Percentiles rank a stretch among this genome's conserved stretches.
Evolutionary conservation across 2,113 vertebrate genomes (phyloP).

Genomic region (Anolis sagrei): DNA sequence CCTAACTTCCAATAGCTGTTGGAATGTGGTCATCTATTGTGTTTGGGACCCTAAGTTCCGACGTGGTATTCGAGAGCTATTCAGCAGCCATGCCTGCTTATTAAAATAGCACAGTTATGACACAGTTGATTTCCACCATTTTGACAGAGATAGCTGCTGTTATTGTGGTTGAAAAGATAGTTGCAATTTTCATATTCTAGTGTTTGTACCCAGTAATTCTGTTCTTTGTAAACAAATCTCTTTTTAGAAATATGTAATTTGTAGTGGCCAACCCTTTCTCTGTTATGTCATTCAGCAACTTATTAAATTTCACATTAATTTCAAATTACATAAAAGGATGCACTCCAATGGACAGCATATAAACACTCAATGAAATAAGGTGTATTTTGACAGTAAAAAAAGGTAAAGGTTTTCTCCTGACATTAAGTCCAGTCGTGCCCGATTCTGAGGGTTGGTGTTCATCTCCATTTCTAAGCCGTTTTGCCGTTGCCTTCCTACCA

Average conservation of each 20-base stretch:
- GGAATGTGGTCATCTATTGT: slow-evolving; percentile 86
- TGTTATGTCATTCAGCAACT: background rate
- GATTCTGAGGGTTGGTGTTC: no score
- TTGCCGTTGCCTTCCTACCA: no score
- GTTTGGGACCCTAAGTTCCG: slow-evolving; percentile 82
- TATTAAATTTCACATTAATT: background rate
- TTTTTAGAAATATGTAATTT: background rate
- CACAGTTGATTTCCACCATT: no score
- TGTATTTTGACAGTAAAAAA: no score
- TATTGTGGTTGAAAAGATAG: background rate
- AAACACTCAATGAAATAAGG: background rate
- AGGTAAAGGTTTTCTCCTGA: no score
- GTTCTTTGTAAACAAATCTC: background rate
- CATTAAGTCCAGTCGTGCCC: no score
- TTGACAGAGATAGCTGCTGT: background rate
- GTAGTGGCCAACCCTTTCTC: background rate
- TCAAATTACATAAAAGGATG: background rate
- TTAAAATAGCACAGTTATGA: slow-evolving; percentile 20
- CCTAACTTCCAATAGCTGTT: slow-evolving; percentile 85
- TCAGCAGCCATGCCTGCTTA: slow-evolving; percentile 68
- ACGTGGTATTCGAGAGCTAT: slow-evolving; percentile 79
- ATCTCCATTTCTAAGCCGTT: no score
- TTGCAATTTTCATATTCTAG: background rate
- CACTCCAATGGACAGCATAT: background rate
- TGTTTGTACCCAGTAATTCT: background rate